Evolutionary conservation across 2,888 invertebrate genomes (phyloP), one percentile per base, ranked within the genome.

Genomic region (Sarcophaga carnaria): DNA sequence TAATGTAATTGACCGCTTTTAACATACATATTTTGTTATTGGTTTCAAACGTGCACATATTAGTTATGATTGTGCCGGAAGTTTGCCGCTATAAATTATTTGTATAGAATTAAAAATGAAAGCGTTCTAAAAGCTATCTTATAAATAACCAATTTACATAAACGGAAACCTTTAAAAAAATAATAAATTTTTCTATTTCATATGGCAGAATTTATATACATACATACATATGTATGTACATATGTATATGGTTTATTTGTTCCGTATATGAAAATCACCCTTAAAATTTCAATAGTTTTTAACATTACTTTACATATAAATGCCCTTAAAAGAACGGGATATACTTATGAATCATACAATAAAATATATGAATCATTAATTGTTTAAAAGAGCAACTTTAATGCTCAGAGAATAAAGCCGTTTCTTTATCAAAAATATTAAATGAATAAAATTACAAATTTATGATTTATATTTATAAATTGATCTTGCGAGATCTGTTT

Each of bases 61-160:
- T 12, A 72, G 67, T 74, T 62, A 17, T 45, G 59, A 62, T 14
- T 59, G 22, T 47, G 77, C 80, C 85, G 85, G 85, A 85, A 80
- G 54, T 27, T 27, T 45, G 75, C 67, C 71, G 77, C 71, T 80
- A 80, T 76, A 62, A 45, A 54, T 77, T 77, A 67, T 77, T 37
- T 37, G 37, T 37, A 37, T 8, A 10, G 80, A 80, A 85, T 80
- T 84, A 75, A 64, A 76, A 72, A 45, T 20, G 20, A 67, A 17
- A 66, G 22, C 20, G 22, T 64, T 64, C 64, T 14, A 22, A n/a
- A 67, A 67, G 4, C 67, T 8, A 37, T 37, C 37, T 37, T 37
- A 37, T 37, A 10, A 37, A 20, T 17, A 37, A 67, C 8, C 10
- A 67, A 17, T 64, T 71, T 63, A 63, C 49, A 49, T 63, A 62